These are phyloP conservation scores for Semotilus atromaculatus DNA, from an alignment of 2,797 vertebrate species.

Conservation along the genomic window DNA sequence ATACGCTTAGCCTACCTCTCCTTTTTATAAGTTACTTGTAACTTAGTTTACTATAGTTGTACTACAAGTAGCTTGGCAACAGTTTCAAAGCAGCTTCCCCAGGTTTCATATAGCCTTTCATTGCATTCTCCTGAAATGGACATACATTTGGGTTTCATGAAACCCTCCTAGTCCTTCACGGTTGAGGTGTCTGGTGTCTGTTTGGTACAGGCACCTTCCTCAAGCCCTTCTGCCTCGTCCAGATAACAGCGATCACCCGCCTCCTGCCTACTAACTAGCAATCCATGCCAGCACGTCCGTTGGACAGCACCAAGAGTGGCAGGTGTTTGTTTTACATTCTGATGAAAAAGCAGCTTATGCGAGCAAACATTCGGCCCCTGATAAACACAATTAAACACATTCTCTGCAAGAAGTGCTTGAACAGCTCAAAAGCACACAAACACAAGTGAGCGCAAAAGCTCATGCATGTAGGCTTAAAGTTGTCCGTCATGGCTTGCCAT, in stretches of 20 bases:
- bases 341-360: background rate
- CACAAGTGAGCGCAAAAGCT: slow-evolving; percentile 21
- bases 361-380: background rate
- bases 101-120: background rate
- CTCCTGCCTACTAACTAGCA: background rate
- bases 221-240: slow-evolving; percentile 20
- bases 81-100: background rate
- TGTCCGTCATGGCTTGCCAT: slow-evolving; percentile 45
- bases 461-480: slow-evolving; percentile 37
- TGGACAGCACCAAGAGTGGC: background rate
- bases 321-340: slow-evolving; percentile 13
- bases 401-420: background rate
- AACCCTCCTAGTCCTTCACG: background rate
- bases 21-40: background rate
- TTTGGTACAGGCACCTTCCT: background rate
- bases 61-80: background rate
- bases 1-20: background rate
- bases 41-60: background rate
- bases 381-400: slow-evolving; percentile 53
- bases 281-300: background rate
- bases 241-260: slow-evolving; percentile 62
- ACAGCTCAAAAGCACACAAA: background rate
- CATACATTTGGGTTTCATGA: background rate
- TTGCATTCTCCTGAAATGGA: background rate
- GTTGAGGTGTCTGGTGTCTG: background rate